Evolutionary conservation across 2,797 vertebrate species (phyloP), one percentile per base, ranked within the genome.

Genomic region (Sarcophilus harrisii): DNA sequence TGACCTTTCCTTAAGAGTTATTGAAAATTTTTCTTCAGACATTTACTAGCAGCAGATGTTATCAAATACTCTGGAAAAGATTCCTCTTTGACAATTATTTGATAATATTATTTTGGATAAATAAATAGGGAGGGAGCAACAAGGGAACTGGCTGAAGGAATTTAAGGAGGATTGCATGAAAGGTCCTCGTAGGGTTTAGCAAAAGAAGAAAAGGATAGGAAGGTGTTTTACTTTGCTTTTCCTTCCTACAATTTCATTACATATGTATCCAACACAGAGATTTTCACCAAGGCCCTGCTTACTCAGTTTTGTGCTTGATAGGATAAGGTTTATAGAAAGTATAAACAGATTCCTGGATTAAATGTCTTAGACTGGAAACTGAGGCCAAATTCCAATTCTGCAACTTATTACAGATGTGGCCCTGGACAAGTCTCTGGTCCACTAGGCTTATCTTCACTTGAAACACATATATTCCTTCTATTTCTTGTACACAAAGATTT

Each of bases 31-130:
- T 97, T 92, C 91, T 93, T 95, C 93, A 93, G 45, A 94, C 95
- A 95, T 57, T 96, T 57, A 94, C 94, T 55, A 92, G 49, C 90
- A 97, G 97, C 91, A 97, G 97, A 96, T 96, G 58, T 97, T 93
- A 16, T 92, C 91, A 55, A 94, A 96, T 89, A 38, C 90, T 96
- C 94, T 27, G 8, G 96, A 57, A 57, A 62, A n/a, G 57, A 90
- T 28, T 32, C n/a, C 58, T 95, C 57, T 95, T 96, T 90, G 94
- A 95, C 92, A 94, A 90, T 89, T 55, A 94, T 57, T 73, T 94
- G 58, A 54, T n/a, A 49, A 87, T 87, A 87, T 87, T 87, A 87
- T 45, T 87, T 87, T 87, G 45, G 93, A 91, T 95, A 60, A 95
- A 96, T 13, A 93, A 95, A 96, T 11, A 93, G 24, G 16, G 0